These are phyloP conservation scores for Tethya wilhelma DNA, from an alignment of 37 sponge, comb jelly and placozoan genomes.

Conservation along the genomic window DNA sequence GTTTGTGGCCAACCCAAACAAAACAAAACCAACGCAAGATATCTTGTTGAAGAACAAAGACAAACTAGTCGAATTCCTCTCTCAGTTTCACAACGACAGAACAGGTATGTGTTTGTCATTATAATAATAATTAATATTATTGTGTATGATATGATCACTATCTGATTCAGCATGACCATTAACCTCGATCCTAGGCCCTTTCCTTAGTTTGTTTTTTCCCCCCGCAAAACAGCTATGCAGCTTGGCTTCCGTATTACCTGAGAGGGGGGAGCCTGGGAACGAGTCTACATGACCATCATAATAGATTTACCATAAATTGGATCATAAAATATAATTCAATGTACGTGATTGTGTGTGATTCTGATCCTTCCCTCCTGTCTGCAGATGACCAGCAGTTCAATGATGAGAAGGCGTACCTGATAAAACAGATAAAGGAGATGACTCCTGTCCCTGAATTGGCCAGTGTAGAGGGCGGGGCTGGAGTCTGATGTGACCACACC, in stretches of 20 bases:
- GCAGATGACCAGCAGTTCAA: constrained; percentile 99
- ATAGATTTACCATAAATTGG: too few relatives aligned
- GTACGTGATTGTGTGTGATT: background rate
- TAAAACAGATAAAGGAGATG: constrained; percentile 93
- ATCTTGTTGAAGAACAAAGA: constrained; percentile 96
- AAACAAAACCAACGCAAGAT: constrained; percentile 91
- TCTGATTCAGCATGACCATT: too few relatives aligned
- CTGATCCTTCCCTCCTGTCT: background rate
- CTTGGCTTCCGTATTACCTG: background rate
- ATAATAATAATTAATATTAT: too few relatives aligned
- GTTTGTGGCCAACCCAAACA: constrained; percentile 99
- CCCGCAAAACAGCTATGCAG: too few relatives aligned
- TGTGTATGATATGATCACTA: too few relatives aligned
- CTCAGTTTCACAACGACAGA: constrained; percentile 95
- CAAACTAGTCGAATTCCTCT: constrained; percentile 90
- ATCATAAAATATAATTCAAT: too few relatives aligned
- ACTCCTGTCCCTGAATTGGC: constrained; percentile 37
- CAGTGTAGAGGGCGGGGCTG: constrained; percentile 28
- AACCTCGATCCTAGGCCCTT: too few relatives aligned
- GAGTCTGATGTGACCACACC: background rate
- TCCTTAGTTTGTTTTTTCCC: too few relatives aligned
- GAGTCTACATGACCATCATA: too few relatives aligned
- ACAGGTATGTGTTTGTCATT: constrained; percentile 86
- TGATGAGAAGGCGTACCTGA: constrained; percentile 96
- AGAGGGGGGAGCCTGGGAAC: too few relatives aligned